Evolutionary conservation across 2,888 invertebrate species (phyloP).

Genomic region (Erebia epiphron): DNA sequence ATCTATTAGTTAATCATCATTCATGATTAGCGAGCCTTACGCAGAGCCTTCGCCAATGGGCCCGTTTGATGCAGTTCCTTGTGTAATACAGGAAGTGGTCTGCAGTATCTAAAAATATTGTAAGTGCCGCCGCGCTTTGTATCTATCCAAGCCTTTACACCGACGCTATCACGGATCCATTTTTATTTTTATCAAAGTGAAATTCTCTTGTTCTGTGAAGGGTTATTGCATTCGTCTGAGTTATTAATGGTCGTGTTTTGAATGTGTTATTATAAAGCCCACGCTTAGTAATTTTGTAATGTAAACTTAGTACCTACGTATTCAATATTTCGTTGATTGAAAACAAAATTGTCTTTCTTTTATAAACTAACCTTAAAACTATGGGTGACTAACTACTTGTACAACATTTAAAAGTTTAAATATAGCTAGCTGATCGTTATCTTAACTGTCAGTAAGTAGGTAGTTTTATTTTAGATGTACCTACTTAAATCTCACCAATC

Average conservation of each 20-base stretch:
- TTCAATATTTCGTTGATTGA: neutral
- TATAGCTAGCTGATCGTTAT: neutral
- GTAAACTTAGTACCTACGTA: neutral
- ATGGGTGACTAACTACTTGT: neutral
- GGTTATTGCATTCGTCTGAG: conserved; percentile 17
- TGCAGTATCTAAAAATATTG: neutral
- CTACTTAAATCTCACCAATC: too few relatives aligned
- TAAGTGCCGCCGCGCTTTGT: neutral
- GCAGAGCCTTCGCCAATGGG: too few relatives aligned
- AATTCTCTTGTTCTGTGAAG: conserved; percentile 11
- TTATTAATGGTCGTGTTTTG: conserved; percentile 7
- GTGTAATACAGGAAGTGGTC: neutral
- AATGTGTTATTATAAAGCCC: neutral
- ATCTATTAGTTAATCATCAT: too few relatives aligned
- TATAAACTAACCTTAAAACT: neutral
- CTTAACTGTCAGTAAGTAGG: too few relatives aligned
- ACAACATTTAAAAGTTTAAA: neutral
- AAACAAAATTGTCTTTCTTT: neutral
- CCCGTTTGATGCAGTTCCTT: too few relatives aligned
- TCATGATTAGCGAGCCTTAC: too few relatives aligned
- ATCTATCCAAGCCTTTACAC: neutral
- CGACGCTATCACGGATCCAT: conserved; percentile 13
- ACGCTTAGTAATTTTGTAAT: neutral
- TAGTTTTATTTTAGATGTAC: too few relatives aligned
- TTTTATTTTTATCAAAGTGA: conserved; percentile 10